Evolutionary conservation across 2,113 vertebrate genomes (phyloP), one percentile per base, ranked within the genome.

Genomic region (Taxidea taxus): DNA sequence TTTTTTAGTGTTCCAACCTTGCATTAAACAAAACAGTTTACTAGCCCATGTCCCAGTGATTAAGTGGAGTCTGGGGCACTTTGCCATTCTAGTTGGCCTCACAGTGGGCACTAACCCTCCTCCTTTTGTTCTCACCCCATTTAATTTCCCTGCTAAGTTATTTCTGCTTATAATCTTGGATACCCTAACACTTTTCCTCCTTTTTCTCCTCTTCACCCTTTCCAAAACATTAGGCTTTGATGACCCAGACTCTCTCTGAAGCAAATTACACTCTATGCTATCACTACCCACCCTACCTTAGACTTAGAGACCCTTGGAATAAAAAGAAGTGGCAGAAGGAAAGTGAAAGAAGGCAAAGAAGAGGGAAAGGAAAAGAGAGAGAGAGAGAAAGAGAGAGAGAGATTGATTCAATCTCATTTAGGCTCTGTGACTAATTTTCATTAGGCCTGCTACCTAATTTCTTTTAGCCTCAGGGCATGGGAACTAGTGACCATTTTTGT

Each of bases 401-500:
- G 49, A 15, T 54, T 54, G 51, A 87, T 89, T 94, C 80, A 90
- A 91, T 49, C 93, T 94, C 51, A 56, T 95, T 94, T 96, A 90
- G 16, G 18, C 39, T 97, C 74, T 90, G 37, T 95, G 39, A 88
- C 72, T 95, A 93, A 97, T 94, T 97, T 97, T 97, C 78, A 94
- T 94, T 95, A 95, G 42, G 56, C 47, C 47, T 95, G 44, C 27
- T 93, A 54, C 84, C 31, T 84, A 87, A 97, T 97, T 97, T 95
- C 81, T 97, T 95, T 95, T 92, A 96, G 77, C 44, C 82, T 95
- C 56, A 54, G 58, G 77, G 47, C 47, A 74, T 88, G 86, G 92
- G 92, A 66, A n/a, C 81, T 60, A 94, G 78, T 86, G 92, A 97
- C 86, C 97, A 95, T 94, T 97, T 97, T 92, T 44, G 75, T 92